Evolutionary conservation across 2,113 vertebrate species (phyloP).

Genomic region (Chlamydotis undulata): DNA sequence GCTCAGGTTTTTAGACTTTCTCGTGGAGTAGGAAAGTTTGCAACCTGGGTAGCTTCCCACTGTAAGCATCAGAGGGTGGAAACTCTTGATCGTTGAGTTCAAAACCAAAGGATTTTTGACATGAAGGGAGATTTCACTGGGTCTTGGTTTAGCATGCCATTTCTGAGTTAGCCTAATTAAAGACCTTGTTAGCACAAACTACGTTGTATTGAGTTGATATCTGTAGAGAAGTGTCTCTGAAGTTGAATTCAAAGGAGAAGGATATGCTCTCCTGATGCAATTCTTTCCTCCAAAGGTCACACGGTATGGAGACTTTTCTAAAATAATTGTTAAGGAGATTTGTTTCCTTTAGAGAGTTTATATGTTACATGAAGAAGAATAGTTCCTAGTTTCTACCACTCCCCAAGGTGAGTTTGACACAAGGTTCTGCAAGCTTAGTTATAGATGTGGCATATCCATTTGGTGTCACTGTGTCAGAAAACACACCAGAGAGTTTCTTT

Average conservation of each 20-base stretch:
- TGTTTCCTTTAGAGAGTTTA: background rate
- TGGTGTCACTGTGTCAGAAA: background rate
- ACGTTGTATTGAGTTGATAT: background rate
- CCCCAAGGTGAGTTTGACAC: background rate
- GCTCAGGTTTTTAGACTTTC: background rate
- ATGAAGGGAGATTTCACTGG: background rate
- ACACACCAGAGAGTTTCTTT: background rate
- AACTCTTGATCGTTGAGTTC: fast-evolving
- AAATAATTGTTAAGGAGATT: background rate
- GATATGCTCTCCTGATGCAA: background rate
- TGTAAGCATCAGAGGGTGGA: background rate
- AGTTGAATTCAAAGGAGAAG: background rate
- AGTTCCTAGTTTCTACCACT: background rate
- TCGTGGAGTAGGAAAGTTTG: background rate
- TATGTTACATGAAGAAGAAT: background rate
- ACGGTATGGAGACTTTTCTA: background rate
- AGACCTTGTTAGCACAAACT: background rate
- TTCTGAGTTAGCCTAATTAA: background rate
- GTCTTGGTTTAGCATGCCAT: background rate
- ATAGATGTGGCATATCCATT: background rate
- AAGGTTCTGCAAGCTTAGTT: background rate
- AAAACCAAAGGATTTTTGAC: background rate
- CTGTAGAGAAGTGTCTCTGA: background rate
- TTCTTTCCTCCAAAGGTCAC: background rate
- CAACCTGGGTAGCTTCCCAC: background rate